Evolutionary conservation across 2,113 vertebrate genomes (phyloP), one percentile per base, ranked within the genome.

Genomic region (Ictalurus punctatus): DNA sequence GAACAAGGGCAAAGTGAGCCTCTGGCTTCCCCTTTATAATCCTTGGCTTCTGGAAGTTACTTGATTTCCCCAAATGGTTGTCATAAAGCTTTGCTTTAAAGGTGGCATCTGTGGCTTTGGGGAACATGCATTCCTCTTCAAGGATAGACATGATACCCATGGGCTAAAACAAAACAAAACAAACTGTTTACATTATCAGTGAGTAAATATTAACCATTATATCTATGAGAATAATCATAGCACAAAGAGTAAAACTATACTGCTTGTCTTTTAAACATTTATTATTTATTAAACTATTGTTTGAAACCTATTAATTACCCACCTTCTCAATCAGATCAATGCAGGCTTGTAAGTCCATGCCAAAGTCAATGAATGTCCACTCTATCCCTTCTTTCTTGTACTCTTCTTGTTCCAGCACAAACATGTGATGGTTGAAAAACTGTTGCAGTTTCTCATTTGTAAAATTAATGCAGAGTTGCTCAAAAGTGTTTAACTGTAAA

Each of bases 331-430:
- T 95, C 37, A 96, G 93, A 84, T 96, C 93, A 37, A 95, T 95
- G 88, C 96, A 96, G 88, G 95, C 96, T 82, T 96, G 93, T 59
- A 94, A 87, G 88, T 95, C 95, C 92, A 97, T 94, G 58, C 95
- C 94, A 21, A 95, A 95, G 93, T 95, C 95, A 30, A 94, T 95
- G 91, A 95, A 95, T 61, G 91, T 89, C 93, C 95, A 94, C 0
- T 96, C 94, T 7, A 96, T 96, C 59, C 96, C 96, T 84, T 97
- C 95, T 85, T 96, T 96, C 93, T 97, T 96, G 92, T 96, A 96
- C 86, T 96, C 96, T 84, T 96, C 93, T 92, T 95, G 95, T 92
- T 95, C 95, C 94, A 95, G 93, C 74, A 95, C 94, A 92, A 95
- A 95, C 95, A 95, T 95, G 94, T 95, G 93, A 82, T 95, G 95